Conservation (phyloP, 2,113 vertebrate species). For the Stomatorhinus ivindoensis region DNA sequence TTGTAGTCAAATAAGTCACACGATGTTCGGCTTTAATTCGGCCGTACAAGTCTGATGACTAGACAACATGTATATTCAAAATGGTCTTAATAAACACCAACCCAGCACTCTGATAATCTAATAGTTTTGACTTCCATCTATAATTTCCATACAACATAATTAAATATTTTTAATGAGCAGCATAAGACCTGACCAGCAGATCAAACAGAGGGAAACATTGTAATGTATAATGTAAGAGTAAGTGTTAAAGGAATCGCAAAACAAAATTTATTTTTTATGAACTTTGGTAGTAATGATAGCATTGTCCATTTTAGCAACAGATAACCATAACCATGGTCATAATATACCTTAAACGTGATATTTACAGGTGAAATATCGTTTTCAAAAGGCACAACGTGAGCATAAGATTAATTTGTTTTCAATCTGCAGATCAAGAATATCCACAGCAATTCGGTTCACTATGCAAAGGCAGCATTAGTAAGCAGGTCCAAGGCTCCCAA, state of each 20-base stretch:
- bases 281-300: conserved; percentile 19
- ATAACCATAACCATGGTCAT: background rate
- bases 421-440: background rate
- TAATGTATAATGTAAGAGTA: background rate
- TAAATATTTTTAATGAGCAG: background rate
- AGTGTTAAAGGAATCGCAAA: background rate
- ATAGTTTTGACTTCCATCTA: background rate
- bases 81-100: background rate
- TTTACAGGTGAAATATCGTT: background rate
- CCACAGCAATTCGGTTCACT: background rate
- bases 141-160: background rate
- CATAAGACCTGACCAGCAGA: conserved; percentile 27
- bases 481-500: background rate
- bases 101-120: background rate
- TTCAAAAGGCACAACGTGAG: conserved; percentile 13
- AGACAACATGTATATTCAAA: background rate
- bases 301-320: background rate
- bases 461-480: background rate
- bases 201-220: background rate
- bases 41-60: background rate
- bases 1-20: background rate
- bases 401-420: background rate
- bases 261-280: background rate
- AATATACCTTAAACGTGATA: background rate
- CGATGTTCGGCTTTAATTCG: background rate